phyloP scores from a whole-genome alignment of 2,113 vertebrate genomes.

The Tragelaphus scriptus region DNA sequence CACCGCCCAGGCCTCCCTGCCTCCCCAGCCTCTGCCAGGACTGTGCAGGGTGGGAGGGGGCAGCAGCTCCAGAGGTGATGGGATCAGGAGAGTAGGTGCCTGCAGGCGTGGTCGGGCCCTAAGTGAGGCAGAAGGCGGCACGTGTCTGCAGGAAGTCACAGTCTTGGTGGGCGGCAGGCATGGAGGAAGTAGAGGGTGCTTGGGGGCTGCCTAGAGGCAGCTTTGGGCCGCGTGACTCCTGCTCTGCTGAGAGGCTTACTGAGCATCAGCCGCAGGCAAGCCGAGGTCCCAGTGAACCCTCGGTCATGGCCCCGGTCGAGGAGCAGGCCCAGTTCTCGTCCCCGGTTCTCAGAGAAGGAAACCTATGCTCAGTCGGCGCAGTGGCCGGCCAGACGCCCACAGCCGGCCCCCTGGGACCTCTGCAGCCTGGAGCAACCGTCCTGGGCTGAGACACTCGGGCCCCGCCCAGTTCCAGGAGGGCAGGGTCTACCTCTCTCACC shows the following conservation, averaged over 20 bases:
- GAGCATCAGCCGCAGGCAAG: accelerated
- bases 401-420: accelerated
- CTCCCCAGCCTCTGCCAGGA: accelerated
- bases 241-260: background rate
- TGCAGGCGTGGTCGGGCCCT: background rate
- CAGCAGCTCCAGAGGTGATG: background rate
- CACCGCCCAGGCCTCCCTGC: accelerated
- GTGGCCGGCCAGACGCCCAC: accelerated
- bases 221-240: accelerated
- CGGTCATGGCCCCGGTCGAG: accelerated
- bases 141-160: background rate
- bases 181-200: accelerated
- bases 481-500: background rate
- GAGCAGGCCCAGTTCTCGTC: background rate
- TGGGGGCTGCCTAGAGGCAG: background rate
- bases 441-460: background rate
- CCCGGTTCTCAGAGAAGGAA: background rate
- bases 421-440: accelerated
- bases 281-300: accelerated
- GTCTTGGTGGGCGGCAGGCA: no score
- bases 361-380: background rate
- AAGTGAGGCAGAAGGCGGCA: background rate
- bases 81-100: background rate
- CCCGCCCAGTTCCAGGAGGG: accelerated
- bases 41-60: background rate